A percentile compares a stretch with the other conserved stretches of the same genome.
These are phyloP conservation scores for Lagocephalus sceleratus DNA, from an alignment of 2,797 vertebrate species.

Conservation along the genomic window DNA sequence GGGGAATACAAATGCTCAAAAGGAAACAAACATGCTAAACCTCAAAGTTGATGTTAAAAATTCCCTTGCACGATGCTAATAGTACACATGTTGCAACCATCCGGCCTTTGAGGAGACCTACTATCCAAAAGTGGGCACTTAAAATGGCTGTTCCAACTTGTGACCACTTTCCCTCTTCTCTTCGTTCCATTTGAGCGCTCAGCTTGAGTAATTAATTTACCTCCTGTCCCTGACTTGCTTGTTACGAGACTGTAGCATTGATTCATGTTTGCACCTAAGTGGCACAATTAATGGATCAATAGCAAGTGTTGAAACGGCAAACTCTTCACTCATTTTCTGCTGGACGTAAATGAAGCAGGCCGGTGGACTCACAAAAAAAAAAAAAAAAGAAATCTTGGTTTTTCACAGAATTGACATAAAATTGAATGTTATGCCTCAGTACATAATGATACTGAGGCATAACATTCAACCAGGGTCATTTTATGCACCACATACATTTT, in stretches of 20 bases:
- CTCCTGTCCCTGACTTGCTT: constrained; percentile 46
- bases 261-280: constrained; percentile 72
- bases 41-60: no score
- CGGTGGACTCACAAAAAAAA: constrained; percentile 16
- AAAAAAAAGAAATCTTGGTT: constrained; percentile 14
- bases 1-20: constrained; percentile 11
- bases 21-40: no score
- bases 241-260: constrained; percentile 58
- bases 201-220: constrained; percentile 65
- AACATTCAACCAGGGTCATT: no score
- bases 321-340: constrained; percentile 58
- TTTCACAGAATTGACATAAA: no score
- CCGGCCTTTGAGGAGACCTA: no score
- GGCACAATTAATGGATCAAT: constrained; percentile 74
- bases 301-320: constrained; percentile 43
- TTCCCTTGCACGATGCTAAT: no score
- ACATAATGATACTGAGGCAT: no score
- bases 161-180: constrained; percentile 33
- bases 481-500: no score
- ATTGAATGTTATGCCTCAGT: no score
- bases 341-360: constrained; percentile 49
- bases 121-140: no score
- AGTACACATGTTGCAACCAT: no score
- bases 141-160: constrained; percentile 6
- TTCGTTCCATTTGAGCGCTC: constrained; percentile 31